Conservation (phyloP, 2,797 vertebrate genomes). For the Neomorphus geoffroyi region DNA sequence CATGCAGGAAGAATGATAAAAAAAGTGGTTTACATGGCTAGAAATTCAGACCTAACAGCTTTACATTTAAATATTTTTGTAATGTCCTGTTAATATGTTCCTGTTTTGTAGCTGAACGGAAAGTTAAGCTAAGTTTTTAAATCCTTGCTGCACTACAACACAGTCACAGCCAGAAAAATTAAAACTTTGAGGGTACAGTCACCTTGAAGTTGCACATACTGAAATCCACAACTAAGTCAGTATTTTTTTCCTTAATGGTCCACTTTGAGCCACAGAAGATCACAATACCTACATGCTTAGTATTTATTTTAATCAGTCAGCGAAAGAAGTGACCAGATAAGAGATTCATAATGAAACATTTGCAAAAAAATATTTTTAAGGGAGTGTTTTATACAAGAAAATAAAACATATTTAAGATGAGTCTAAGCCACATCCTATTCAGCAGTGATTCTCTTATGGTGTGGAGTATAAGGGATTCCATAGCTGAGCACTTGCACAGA, state of each 20-base stretch:
- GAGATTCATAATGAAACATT: not conserved
- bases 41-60: not conserved
- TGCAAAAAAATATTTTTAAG: not conserved
- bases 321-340: not conserved
- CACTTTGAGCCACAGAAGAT: not conserved
- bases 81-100: not conserved
- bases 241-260: not conserved
- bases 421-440: not conserved
- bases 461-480: not conserved
- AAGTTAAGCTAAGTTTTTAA: not conserved
- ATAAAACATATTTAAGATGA: not conserved
- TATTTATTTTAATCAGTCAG: not conserved
- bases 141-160: not conserved
- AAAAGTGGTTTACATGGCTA: not conserved
- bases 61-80: not conserved
- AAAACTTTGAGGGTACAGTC: not conserved
- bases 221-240: not conserved
- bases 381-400: not conserved
- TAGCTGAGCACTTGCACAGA: not conserved
- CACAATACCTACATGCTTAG: not conserved
- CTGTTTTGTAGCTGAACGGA: not conserved
- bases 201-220: not conserved
- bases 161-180: not conserved
- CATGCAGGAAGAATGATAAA: not conserved
- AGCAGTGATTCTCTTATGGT: not conserved